Evolutionary conservation across 2,113 vertebrate genomes (phyloP), one percentile per base, ranked within the genome.

Genomic region (Atlantisia rogersi): DNA sequence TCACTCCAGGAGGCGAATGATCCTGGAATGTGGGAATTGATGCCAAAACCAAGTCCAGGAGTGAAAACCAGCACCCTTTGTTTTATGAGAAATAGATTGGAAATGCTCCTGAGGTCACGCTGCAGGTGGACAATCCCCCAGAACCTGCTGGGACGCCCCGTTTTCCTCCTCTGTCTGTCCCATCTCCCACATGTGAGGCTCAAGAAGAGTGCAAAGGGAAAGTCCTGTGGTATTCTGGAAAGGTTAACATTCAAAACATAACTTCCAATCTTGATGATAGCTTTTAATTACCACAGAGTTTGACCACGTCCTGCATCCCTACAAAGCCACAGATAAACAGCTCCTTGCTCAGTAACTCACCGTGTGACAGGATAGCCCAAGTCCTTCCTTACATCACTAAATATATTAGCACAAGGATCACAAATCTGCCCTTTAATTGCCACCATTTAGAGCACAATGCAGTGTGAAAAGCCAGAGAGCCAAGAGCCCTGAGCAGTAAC

Each of bases 41-140:
- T 59, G 85, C 91, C 90, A 97, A 89, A 69, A 46, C 6, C 21
- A 37, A 85, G 60, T 25, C 28, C 55, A 52, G n/a, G 60, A 62
- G 50, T 9, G n/a, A 28, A 62, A 85, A 67, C 24, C 73, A 11
- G 22, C 55, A 82, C 40, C 71, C 63, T 60, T 14, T 1, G 29
- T 37, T 35, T 62, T 32, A 65, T 48, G 40, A 93, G 79, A 48
- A 73, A 32, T 1, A 19, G 67, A 82, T 0, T 50, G 18, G 35
- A 70, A 78, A 25, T 5, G 26, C 42, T 52, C 74, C 81, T 1
- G 50, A 58, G 74, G 55, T 26, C 19, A 9, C 1, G 1, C 5
- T 6, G 73, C 73, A 78, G 85, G 59, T 60, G 52, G 12, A 18
- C 0, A 24, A 35, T 17, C 56, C 55, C 55, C 80, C 79, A 82